These are phyloP conservation scores for Bombus confusus DNA, from an alignment of 1,140 invertebrate genomes.

Conservation along the genomic window DNA sequence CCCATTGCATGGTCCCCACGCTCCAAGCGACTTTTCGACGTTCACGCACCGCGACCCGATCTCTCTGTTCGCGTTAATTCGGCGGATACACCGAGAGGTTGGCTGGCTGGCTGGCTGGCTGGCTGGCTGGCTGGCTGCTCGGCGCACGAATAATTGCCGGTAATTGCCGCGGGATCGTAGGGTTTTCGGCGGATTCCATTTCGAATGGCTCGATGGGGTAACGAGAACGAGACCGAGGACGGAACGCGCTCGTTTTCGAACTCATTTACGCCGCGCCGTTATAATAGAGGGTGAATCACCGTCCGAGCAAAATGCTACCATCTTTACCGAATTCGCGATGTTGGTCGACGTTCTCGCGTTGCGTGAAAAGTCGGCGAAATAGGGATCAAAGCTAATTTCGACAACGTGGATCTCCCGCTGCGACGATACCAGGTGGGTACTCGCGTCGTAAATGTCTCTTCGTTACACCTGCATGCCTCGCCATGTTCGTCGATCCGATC, in stretches of 20 bases:
- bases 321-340: constrained; percentile 30
- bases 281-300: constrained; percentile 32
- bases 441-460: too few species aligned
- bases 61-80: not conserved
- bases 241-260: constrained; percentile 2
- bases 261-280: not conserved
- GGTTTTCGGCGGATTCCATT: not conserved
- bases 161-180: constrained; percentile 34
- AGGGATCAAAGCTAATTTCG: constrained; percentile 1
- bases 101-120: not conserved
- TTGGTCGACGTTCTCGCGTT: constrained; percentile 55
- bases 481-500: too few species aligned
- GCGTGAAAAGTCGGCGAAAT: constrained; percentile 53
- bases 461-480: not conserved
- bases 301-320: constrained; percentile 18
- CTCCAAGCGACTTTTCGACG: constrained; percentile 26
- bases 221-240: not conserved
- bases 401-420: not conserved
- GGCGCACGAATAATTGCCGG: constrained; percentile 39
- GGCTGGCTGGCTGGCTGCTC: too few species aligned
- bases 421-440: constrained; percentile 35
- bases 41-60: constrained; percentile 48
- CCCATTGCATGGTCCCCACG: constrained; percentile 3
- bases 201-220: not conserved
- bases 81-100: not conserved